Evolutionary conservation across 2,113 vertebrate genomes (phyloP), one percentile per base, ranked within the genome.

Genomic region (Colistium nudipinnis): DNA sequence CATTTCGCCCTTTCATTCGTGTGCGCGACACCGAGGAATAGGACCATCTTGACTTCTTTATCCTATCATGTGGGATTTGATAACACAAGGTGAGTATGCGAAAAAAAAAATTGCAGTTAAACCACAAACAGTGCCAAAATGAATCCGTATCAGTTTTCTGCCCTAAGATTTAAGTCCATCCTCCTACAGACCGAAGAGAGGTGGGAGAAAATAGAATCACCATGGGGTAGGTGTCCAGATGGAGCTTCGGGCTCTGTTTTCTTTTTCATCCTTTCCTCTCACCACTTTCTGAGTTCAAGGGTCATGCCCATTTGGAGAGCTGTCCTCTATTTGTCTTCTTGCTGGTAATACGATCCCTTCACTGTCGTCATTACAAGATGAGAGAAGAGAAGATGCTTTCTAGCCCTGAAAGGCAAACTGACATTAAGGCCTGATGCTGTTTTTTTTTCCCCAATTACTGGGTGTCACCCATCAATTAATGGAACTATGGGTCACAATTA

Each of bases 201-300:
- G 44, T 51, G 52, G 54, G 22, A 41, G 61, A 63, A 59, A 44
- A 54, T 6, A 52, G 39, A 77, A 62, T 54, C 30, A 59, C 35
- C 62, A 55, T 52, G 47, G 41, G 31, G 66, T 75, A 81, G 69
- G 71, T 76, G 71, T 88, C 71, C 74, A 75, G 75, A 88, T 70
- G 8, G 39, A 10, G 51, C 64, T 51, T 27, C 33, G 20, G 12
- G 66, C 27, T 72, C 19, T 57, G 33, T 38, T 43, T 48, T 44
- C n/a, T n/a, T n/a, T n/a, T n/a, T n/a, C n/a, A n/a, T 19, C n/a
- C 30, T 2, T 59, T 45, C 41, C 43, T 25, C 33, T 54, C 44
- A 54, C 12, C 52, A 16, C 20, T 70, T 24, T 44, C 19, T 10
- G 2, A 53, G 66, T 63, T 70, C 28, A 69, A 65, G 19, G 36